These are phyloP conservation scores for Drosophila neocordata DNA, from an alignment of 1,140 invertebrate genomes.

Conservation along the genomic window DNA sequence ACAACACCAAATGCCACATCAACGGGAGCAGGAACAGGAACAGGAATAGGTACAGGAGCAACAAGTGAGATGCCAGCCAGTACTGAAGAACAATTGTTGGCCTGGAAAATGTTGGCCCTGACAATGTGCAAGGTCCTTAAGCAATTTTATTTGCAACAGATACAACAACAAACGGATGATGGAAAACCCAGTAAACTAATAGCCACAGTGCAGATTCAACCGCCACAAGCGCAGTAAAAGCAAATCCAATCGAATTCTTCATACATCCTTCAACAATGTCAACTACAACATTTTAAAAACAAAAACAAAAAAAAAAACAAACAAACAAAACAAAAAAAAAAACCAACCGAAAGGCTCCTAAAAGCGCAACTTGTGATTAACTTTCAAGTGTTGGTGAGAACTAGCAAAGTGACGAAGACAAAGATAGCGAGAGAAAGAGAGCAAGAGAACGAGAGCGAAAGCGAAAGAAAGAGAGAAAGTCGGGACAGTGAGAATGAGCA, in stretches of 20 bases:
- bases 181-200: conserved; percentile 60
- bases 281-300: conserved; percentile 12
- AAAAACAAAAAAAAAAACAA: background rate
- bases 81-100: conserved; percentile 64
- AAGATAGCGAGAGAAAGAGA: conserved; percentile 21
- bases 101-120: conserved; percentile 75
- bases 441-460: conserved; percentile 22
- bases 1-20: conserved; percentile 15
- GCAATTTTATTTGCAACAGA: conserved; percentile 70
- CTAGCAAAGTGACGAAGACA: conserved; percentile 45
- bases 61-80: conserved; percentile 60
- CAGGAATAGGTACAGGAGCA: conserved; percentile 20
- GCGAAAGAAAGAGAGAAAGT: conserved; percentile 23
- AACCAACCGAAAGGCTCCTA: conserved; percentile 56
- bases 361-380: conserved; percentile 76
- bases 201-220: conserved; percentile 67
- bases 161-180: conserved; percentile 29
- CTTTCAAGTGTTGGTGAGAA: conserved; percentile 72
- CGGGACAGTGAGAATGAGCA: conserved; percentile 39
- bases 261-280: conserved; percentile 1
- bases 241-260: background rate
- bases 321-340: background rate
- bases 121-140: conserved; percentile 79
- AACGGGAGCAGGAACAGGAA: conserved; percentile 16
- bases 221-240: conserved; percentile 67